Evolutionary conservation across 2,888 invertebrate genomes (phyloP).

Genomic region (Nemotelus pantherinus): DNA sequence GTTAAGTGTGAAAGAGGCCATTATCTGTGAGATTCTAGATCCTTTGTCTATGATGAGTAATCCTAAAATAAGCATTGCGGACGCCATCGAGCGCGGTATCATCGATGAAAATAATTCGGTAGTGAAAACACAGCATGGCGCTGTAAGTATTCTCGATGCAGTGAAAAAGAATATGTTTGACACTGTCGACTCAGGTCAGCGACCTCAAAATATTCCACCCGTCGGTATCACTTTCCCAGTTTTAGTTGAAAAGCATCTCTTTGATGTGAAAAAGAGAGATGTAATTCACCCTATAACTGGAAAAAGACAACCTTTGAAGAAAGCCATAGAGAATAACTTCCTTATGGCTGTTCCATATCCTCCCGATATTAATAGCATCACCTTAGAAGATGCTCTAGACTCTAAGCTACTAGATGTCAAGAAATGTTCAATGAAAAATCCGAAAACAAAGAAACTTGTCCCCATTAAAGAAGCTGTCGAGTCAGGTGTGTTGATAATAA

Average conservation of each 20-base stretch:
- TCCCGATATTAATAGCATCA: slow-evolving; percentile 72
- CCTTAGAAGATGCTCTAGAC: slow-evolving; percentile 76
- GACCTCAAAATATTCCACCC: slow-evolving; percentile 73
- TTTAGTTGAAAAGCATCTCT: slow-evolving; percentile 77
- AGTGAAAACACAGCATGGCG: slow-evolving; percentile 71
- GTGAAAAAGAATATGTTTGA: slow-evolving; percentile 75
- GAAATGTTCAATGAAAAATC: slow-evolving; percentile 76
- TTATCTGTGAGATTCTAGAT: slow-evolving; percentile 89
- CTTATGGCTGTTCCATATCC: slow-evolving; percentile 85
- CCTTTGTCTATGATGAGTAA: slow-evolving; percentile 77
- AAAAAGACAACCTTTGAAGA: slow-evolving; percentile 71
- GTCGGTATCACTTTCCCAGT: slow-evolving; percentile 86
- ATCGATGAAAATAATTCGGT: slow-evolving; percentile 77
- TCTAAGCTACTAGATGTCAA: slow-evolving; percentile 74
- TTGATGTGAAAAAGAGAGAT: slow-evolving; percentile 74
- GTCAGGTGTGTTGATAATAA: slow-evolving; percentile 78
- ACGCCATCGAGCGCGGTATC: slow-evolving; percentile 77
- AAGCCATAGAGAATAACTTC: slow-evolving; percentile 78
- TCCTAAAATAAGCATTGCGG: slow-evolving; percentile 76
- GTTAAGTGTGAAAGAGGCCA: slow-evolving; percentile 82
- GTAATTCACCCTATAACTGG: slow-evolving; percentile 79
- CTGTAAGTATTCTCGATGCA: slow-evolving; percentile 75
- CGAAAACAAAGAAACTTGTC: slow-evolving; percentile 74
- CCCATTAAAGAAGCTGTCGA: slow-evolving; percentile 81
- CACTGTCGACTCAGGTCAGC: slow-evolving; percentile 56